These are phyloP conservation scores for Dromaius novaehollandiae DNA, from an alignment of 2,113 vertebrate genomes.

Conservation along the genomic window DNA sequence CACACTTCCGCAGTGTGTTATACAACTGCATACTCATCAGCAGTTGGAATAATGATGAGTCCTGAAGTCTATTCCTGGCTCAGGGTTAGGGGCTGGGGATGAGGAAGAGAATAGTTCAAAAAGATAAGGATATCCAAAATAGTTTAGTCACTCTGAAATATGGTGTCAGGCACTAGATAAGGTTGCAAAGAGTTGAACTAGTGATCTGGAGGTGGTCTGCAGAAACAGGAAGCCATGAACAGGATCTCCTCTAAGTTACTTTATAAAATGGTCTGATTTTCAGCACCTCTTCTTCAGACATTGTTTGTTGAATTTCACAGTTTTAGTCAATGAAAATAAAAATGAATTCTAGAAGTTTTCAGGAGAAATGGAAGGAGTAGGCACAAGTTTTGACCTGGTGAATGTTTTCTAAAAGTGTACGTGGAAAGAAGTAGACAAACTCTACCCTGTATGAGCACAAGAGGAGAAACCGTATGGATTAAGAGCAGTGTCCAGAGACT, in stretches of 20 bases:
- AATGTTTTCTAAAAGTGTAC: background rate
- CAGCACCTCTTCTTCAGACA: background rate
- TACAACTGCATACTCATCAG: background rate
- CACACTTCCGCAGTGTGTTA: background rate
- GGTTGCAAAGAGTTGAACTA: background rate
- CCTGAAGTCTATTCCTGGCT: background rate
- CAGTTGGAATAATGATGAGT: fast-evolving
- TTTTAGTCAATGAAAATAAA: background rate
- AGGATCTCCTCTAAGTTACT: background rate
- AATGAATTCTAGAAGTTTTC: background rate
- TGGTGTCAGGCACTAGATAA: background rate
- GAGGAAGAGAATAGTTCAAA: background rate
- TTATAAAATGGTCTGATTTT: background rate
- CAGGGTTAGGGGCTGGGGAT: background rate
- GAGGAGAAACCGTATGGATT: background rate
- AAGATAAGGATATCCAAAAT: background rate
- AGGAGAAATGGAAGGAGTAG: background rate
- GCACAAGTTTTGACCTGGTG: background rate
- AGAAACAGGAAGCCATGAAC: background rate
- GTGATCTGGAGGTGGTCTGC: background rate
- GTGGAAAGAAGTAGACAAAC: background rate
- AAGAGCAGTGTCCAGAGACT: background rate
- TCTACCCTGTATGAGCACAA: background rate
- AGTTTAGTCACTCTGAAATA: background rate
- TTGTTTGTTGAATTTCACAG: background rate